Base-by-base conservation (phyloP, 1,140 invertebrate species). In the Copidosoma floridanum region DNA sequence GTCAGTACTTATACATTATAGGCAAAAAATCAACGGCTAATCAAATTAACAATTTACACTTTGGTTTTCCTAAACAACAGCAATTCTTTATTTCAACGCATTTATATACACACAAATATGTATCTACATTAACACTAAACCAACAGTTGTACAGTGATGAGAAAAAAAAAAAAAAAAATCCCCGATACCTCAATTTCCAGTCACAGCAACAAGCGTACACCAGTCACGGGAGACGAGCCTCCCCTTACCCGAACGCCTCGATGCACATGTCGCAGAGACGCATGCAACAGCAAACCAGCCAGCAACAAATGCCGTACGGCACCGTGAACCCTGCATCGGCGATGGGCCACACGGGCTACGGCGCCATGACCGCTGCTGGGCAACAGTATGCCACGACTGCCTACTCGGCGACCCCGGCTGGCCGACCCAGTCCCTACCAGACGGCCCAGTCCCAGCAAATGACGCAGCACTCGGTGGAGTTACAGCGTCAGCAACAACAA, bases 181-280 rank as follows among this genome's bases (percentile, higher is more conserved):
- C n/a, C n/a, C n/a, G n/a, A 14, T 46, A 24, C 26, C 44, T 4
- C 20, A 26, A 10, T 14, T 58, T 23, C 48, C 68, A 69, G 78
- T 74, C 55, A 57, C 72, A 68, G 43, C 75, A 76, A 43, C 70
- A 70, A 60, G 71, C 65, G 18, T 77, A 77, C 48, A n/a, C n/a
- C n/a, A n/a, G n/a, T n/a, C n/a, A n/a, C n/a, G 82, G 82, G 38
- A 84, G 89, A 65, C 81, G 91, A 68, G 82, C 91, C 76, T 82
- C 89, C 20, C 91, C 91, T 0, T 94, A 93, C 78, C 90, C 91
- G 2, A 85, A 85, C 50, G 88, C 90, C 7, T 85, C 86, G 23
- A 89, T 92, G 86, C 88, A 93, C 69, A 90, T 91, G 85, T 83
- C 85, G 27, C 90, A 92, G 69, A 91, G 93, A 71, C 83, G 89